Percentiles rank a stretch among this genome's conserved stretches.
phyloP scores from a whole-genome alignment of 2,797 vertebrate species.

The Sparus aurata region DNA sequence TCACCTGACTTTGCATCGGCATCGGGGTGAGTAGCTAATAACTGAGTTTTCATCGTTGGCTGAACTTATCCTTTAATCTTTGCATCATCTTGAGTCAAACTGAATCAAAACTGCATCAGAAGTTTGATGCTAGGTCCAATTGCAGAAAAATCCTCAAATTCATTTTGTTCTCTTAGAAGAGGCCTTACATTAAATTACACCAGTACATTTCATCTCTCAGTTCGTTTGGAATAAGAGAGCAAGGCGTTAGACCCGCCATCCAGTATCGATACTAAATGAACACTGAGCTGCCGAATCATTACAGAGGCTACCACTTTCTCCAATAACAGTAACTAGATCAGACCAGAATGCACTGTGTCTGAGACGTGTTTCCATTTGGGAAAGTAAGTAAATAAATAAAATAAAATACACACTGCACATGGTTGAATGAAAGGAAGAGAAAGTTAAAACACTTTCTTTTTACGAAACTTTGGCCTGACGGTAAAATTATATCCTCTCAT shows the following conservation, averaged over 20 bases:
- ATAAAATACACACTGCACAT: neutral
- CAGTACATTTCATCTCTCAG: neutral
- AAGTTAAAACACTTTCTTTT: neutral
- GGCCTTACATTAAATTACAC: conserved; percentile 13
- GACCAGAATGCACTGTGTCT: conserved; percentile 11
- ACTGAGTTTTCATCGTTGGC: too few species aligned
- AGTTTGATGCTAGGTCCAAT: neutral
- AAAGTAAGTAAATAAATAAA: conserved; percentile 12
- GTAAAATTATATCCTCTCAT: too few species aligned
- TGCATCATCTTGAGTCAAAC: conserved; percentile 10
- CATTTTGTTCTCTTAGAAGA: neutral
- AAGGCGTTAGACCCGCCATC: conserved; percentile 8
- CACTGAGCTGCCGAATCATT: neutral
- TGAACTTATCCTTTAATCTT: neutral
- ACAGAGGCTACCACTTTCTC: neutral
- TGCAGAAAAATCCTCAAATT: neutral
- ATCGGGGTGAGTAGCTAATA: too few species aligned
- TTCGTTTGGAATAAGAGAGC: conserved; percentile 4
- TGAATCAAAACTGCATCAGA: neutral
- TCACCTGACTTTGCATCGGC: too few species aligned
- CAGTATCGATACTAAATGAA: neutral
- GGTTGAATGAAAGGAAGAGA: neutral
- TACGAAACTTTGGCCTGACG: neutral
- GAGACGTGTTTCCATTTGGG: neutral
- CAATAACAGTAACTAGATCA: neutral